A percentile compares a stretch with the other conserved stretches of the same genome.
Evolutionary conservation across 2,113 vertebrate species (phyloP).

Genomic region (Neodon shergylaensis): DNA sequence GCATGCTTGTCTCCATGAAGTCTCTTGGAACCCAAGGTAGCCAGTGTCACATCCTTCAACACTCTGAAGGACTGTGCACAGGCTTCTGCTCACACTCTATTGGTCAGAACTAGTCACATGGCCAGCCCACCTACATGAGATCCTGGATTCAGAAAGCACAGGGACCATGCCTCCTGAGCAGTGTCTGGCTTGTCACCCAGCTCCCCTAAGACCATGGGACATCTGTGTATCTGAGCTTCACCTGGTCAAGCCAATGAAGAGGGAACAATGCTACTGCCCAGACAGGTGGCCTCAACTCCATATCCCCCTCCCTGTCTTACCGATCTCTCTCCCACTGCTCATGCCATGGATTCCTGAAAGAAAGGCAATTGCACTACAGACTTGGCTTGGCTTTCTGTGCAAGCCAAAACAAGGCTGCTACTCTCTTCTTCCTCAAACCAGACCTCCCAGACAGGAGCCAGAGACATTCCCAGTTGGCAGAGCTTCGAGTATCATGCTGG

Average conservation of each 20-base stretch:
- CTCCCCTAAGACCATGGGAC: accelerated
- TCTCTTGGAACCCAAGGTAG: not conserved
- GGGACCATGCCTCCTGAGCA: not conserved
- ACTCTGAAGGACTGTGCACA: accelerated
- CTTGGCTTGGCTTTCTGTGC: not conserved
- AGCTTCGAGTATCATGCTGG: not conserved
- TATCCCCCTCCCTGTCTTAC: not conserved
- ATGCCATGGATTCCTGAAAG: not conserved
- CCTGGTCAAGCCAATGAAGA: not conserved
- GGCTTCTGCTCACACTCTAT: not conserved
- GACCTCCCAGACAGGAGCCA: not conserved
- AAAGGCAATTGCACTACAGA: not conserved
- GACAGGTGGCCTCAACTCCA: not conserved
- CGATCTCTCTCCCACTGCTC: not conserved
- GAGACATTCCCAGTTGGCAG: not conserved
- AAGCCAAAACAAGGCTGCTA: not conserved
- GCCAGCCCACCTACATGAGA: not conserved
- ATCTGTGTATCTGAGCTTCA: not conserved
- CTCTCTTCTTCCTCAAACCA: not conserved
- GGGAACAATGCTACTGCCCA: not conserved
- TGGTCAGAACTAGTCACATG: not conserved
- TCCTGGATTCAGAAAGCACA: not conserved
- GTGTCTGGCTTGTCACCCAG: not conserved
- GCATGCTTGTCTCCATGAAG: accelerated
- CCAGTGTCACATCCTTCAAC: too few species aligned